Evolutionary conservation across 23 tunicate species (phyloP).

Genomic region (Corella eumyota): DNA sequence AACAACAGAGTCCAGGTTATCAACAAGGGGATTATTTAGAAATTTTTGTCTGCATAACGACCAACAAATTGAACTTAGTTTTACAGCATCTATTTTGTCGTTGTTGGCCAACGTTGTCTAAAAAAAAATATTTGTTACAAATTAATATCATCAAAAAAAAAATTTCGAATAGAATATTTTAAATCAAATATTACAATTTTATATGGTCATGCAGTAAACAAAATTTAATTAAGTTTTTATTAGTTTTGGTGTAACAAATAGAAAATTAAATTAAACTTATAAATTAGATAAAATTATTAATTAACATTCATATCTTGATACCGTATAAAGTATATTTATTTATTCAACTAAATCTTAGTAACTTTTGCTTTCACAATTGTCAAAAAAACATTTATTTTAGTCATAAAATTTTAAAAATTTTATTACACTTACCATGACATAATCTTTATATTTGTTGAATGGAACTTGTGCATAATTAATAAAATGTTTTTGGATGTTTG

Average conservation of each 20-base stretch:
- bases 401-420: too few species aligned
- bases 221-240: too few species aligned
- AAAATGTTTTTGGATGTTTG: slow-evolving; percentile 42
- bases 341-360: too few species aligned
- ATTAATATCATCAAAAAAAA: too few species aligned
- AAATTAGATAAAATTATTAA: too few species aligned
- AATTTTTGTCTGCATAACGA: slow-evolving; percentile 30
- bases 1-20: slow-evolving; percentile 38
- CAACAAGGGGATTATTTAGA: slow-evolving; percentile 53
- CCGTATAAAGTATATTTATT: too few species aligned
- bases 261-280: too few species aligned
- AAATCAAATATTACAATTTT: neutral
- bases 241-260: too few species aligned
- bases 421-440: slow-evolving; percentile 37
- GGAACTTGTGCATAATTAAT: slow-evolving; percentile 33
- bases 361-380: too few species aligned
- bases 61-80: slow-evolving; percentile 50
- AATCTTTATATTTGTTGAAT: slow-evolving; percentile 37
- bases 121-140: neutral
- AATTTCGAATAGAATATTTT: neutral
- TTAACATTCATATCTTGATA: too few species aligned
- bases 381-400: too few species aligned
- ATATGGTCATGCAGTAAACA: neutral
- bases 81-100: slow-evolving; percentile 28
- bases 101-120: slow-evolving; percentile 21